These are phyloP conservation scores for Lutraria lutraria DNA, from an alignment of 2,888 invertebrate species.

Conservation along the genomic window DNA sequence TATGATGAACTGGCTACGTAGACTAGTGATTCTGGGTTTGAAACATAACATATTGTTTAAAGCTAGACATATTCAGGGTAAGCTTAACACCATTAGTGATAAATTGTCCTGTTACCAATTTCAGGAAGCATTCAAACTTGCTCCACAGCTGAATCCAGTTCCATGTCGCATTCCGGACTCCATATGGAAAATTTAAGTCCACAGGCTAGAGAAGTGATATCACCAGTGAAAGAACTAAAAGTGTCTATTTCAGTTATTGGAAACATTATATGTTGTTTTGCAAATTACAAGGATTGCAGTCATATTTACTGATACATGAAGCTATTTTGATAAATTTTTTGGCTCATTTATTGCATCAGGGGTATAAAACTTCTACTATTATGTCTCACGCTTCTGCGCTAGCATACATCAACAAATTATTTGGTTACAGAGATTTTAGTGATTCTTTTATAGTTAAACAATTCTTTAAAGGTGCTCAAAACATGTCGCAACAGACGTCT, in stretches of 20 bases:
- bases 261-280: background rate
- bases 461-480: conserved; percentile 5
- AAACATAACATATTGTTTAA: conserved; percentile 26
- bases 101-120: conserved; percentile 36
- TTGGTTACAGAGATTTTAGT: background rate
- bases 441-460: background rate
- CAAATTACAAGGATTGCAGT: background rate
- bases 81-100: background rate
- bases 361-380: background rate
- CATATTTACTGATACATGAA: background rate
- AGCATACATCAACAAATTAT: conserved; percentile 1
- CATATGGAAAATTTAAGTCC: conserved; percentile 5
- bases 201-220: background rate
- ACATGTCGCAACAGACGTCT: background rate
- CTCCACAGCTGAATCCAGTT: background rate
- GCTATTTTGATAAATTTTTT: background rate
- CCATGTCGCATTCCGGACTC: background rate
- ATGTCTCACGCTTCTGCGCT: background rate
- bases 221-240: background rate
- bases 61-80: conserved; percentile 10
- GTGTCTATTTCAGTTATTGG: background rate
- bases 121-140: conserved; percentile 24
- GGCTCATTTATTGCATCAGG: background rate
- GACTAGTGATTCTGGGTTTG: conserved; percentile 12
- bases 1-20: conserved; percentile 16